Evolutionary conservation across 1,140 invertebrate genomes (phyloP).

Genomic region (Leptinotarsa undecemlineata): DNA sequence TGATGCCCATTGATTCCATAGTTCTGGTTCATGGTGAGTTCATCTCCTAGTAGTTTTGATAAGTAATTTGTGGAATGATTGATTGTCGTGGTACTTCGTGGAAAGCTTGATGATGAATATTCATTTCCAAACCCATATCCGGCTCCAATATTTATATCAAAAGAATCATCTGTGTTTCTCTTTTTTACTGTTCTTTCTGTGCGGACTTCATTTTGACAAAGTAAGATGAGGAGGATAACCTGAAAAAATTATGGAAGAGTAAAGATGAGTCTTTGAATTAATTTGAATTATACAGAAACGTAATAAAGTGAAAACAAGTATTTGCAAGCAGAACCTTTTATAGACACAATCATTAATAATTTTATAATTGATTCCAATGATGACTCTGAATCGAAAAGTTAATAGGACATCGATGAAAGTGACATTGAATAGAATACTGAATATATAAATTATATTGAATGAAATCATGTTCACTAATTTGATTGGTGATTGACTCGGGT

Average conservation of each 20-base stretch:
- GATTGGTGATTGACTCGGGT: too few species aligned
- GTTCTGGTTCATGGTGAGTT: not conserved
- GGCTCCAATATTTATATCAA: constrained; percentile 21
- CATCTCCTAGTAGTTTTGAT: constrained; percentile 2
- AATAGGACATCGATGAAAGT: too few species aligned
- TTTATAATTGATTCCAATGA: too few species aligned
- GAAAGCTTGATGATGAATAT: not conserved
- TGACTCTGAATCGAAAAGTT: too few species aligned
- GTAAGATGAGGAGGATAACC: not conserved
- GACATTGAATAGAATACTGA: too few species aligned
- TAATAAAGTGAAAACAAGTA: not conserved
- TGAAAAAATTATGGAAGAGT: constrained; percentile 3
- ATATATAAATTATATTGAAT: too few species aligned
- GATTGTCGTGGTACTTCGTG: constrained; percentile 16
- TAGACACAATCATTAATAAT: too few species aligned
- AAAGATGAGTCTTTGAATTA: too few species aligned
- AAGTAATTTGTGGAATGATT: constrained; percentile 14
- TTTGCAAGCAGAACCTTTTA: too few species aligned
- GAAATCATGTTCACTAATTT: too few species aligned
- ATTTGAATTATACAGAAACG: not conserved
- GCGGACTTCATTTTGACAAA: constrained; percentile 4
- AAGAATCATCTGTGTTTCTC: constrained; percentile 9
- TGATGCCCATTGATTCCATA: not conserved
- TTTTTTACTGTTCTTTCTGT: not conserved
- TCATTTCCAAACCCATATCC: constrained; percentile 19